phyloP scores from a whole-genome alignment of 53 echinoderm and acorn worm genomes.

The Actinopyga echinites region DNA sequence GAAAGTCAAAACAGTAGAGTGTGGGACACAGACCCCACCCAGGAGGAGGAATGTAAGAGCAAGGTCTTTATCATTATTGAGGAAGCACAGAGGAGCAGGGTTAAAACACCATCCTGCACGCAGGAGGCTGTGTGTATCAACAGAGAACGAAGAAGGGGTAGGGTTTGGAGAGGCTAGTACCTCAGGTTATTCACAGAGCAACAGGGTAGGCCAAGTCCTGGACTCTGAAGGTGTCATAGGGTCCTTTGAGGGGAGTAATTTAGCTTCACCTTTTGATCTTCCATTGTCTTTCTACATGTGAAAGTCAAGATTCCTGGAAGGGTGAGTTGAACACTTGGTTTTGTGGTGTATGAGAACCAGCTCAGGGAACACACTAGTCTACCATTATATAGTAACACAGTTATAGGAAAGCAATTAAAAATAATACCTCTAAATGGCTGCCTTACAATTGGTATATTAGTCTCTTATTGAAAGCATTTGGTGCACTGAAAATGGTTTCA shows the following conservation, averaged over 20 bases:
- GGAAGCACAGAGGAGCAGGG: not conserved
- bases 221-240: not conserved
- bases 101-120: conserved; percentile 9
- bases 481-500: too few relatives aligned
- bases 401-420: too few relatives aligned
- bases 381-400: too few relatives aligned
- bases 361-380: too few relatives aligned
- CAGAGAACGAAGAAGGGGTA: not conserved
- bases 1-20: not conserved
- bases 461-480: too few relatives aligned
- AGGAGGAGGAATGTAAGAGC: not conserved
- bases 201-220: too few relatives aligned
- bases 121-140: conserved; percentile 24
- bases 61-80: not conserved
- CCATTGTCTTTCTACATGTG: conserved; percentile 43
- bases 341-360: too few relatives aligned
- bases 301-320: not conserved
- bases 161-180: not conserved
- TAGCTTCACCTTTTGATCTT: conserved; percentile 33
- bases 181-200: not conserved
- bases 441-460: too few relatives aligned
- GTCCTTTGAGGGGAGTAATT: conserved; percentile 23
- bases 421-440: too few relatives aligned
- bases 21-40: conserved; percentile 36
- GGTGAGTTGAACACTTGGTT: too few relatives aligned